Evolutionary conservation across 1,140 invertebrate species (phyloP), one percentile per base, ranked within the genome.

Genomic region (Anagrus nilaparvatae): DNA sequence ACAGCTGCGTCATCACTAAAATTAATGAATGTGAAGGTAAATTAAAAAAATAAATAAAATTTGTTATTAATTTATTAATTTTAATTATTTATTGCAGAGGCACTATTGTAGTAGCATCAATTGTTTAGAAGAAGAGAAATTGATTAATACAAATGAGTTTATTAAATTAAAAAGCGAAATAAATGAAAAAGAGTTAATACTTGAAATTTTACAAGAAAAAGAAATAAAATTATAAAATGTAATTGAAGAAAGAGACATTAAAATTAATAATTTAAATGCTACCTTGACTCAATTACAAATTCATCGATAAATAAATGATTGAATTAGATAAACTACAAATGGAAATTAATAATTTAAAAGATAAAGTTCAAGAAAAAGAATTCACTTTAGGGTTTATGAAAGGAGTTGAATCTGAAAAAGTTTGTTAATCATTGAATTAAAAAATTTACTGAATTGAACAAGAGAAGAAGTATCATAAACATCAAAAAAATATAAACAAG

Each of bases 11-110:
- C 47, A 21, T 42, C 51, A 35, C 52, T 42, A 5, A 62, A 61
- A 52, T 14, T 48, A 9, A 53, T 25, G 33, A 50, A 47, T 39
- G 70, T 86, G 35, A 84, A 82, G 72, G 83, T 87, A 66, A 57
- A 42, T 47, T 13, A 33, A 38, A 14, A n/a, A 12, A 14, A 27
- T 27, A 13, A 12, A 32, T 24, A 14, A 23, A 8, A 25, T 16
- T n/a, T n/a, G n/a, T n/a, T 14, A n/a, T 24, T 12, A 17, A 25
- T 9, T 1, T 19, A 29, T 37, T 28, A 32, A 21, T 24, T 29
- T 43, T 44, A 23, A 41, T 21, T 13, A 36, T 36, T 31, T 27
- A 21, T 40, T 75, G 37, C 72, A 87, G 75, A 76, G 83, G 40
- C 81, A 87, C 59, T 88, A 84, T n/a, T n/a, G n/a, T n/a, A n/a